Evolutionary conservation across 1,140 invertebrate genomes (phyloP).

Genomic region (Sycobia sp.): DNA sequence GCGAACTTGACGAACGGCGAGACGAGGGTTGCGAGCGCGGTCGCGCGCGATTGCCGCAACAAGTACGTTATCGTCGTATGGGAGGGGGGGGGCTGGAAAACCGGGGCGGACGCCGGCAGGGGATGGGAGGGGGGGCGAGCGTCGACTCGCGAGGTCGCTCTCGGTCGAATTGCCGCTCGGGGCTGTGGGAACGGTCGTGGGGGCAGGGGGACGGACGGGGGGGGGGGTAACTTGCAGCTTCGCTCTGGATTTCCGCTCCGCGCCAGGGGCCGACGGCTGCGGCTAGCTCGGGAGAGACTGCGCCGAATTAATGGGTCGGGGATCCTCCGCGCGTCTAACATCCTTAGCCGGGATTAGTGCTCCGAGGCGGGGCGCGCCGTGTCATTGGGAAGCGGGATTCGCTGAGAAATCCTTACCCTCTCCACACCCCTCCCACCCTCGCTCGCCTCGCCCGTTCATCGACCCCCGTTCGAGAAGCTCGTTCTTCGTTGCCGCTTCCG

Average conservation of each 20-base stretch:
- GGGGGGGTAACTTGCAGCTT: too few species aligned
- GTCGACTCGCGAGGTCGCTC: too few species aligned
- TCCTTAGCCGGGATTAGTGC: constrained; percentile 53
- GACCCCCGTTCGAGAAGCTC: neutral
- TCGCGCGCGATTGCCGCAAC: constrained; percentile 8
- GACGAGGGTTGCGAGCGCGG: neutral
- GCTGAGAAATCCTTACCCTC: constrained; percentile 38
- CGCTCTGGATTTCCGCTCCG: too few species aligned
- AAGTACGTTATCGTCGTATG: constrained; percentile 23
- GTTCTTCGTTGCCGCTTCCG: too few species aligned
- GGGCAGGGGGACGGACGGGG: too few species aligned
- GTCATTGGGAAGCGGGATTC: constrained; percentile 50
- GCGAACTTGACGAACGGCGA: constrained; percentile 2
- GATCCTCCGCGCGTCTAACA: constrained; percentile 45
- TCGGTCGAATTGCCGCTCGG: constrained; percentile 36
- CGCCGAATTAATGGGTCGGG: constrained; percentile 48
- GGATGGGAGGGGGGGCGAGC: constrained; percentile 10
- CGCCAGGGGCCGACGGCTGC: too few species aligned
- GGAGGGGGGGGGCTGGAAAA: neutral
- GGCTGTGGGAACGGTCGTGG: too few species aligned
- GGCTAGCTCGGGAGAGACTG: constrained; percentile 37
- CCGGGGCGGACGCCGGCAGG: neutral
- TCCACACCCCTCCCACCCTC: neutral
- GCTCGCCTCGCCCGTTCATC: constrained; percentile 3
- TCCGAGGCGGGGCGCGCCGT: constrained; percentile 40